Percentiles rank a stretch among this genome's conserved stretches.
phyloP scores from a whole-genome alignment of 2,888 invertebrate genomes.

The Ophonus ardosiacus region DNA sequence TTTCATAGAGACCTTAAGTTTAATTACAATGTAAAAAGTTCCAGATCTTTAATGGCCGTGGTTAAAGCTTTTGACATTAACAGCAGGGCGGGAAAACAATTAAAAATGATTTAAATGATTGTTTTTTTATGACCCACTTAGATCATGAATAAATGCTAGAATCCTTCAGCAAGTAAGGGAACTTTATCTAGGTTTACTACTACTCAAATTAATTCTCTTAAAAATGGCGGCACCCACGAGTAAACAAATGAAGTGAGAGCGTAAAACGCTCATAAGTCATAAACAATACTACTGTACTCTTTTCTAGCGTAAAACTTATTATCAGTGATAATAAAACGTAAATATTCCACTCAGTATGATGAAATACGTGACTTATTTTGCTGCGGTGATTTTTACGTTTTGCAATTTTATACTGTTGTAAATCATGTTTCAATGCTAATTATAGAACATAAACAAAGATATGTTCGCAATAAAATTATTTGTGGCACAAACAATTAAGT shows the following conservation, averaged over 20 bases:
- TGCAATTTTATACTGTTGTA: neutral
- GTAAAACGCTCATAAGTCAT: neutral
- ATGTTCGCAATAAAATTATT: neutral
- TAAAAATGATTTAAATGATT: neutral
- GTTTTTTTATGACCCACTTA: neutral
- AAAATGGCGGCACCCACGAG: neutral
- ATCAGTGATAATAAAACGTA: conserved; percentile 10
- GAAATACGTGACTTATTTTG: neutral
- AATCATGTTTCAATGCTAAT: neutral
- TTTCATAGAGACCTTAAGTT: too few relatives aligned
- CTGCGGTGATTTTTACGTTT: neutral
- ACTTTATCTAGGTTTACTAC: conserved; percentile 22
- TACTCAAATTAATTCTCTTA: conserved; percentile 16
- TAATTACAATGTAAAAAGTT: too few relatives aligned
- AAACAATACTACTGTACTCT: conserved; percentile 21
- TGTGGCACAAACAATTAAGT: too few relatives aligned
- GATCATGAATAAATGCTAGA: neutral
- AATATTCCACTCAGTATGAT: neutral
- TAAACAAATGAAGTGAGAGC: neutral
- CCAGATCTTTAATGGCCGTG: too few relatives aligned
- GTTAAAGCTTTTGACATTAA: neutral
- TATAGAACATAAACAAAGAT: conserved; percentile 11
- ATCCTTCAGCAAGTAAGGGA: neutral
- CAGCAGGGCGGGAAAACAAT: neutral
- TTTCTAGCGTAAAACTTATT: neutral